Evolutionary conservation across 2,888 invertebrate genomes (phyloP), one percentile per base, ranked within the genome.

Genomic region (Tridacna gigas): DNA sequence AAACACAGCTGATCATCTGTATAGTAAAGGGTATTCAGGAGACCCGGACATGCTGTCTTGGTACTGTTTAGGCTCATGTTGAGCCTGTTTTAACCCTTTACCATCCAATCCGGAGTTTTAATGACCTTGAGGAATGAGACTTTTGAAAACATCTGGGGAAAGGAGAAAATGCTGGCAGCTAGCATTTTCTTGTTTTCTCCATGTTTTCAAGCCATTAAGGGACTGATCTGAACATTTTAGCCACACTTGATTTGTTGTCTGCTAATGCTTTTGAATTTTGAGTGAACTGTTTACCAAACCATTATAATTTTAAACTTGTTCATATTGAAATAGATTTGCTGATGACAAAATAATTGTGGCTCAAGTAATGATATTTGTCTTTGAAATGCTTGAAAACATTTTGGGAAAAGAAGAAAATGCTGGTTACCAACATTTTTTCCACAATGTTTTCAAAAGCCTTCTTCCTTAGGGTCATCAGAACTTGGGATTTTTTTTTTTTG

Each of bases 1-100:
- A 4, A 37, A 47, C 12, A 13, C 61, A 25, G 11, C 63, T n/a
- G 84, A 84, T 56, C 84, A 84, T 56, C 4, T 76, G 7, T 84
- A 84, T 56, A 74, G 76, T 26, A 56, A 81, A 47, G 75, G 78
- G 28, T 80, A 22, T 67, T 80, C 82, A 12, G 80, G 69, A 51
- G 85, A 85, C 60, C 63, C 82, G 0, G 85, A 85, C 45, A 66
- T 85, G 51, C 22, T 85, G 56, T 67, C 82, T 13, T 85, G 85
- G 85, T 85, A 85, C 60, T 85, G 85, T 45, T 77, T 85, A 28
- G 51, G 51, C 25, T 45, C 71, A 51, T 71, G 48, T 51, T 71
- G 26, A 71, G n/a, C 20, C 25, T 37, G 7, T 37, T 37, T 37
- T 37, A 37, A 37, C 37, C 37, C 37, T 37, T 4, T 37, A 37